A percentile compares a stretch with the other conserved stretches of the same genome.
These are phyloP conservation scores for Phocides pigmalion DNA, from an alignment of 1,140 invertebrate species.

Conservation along the genomic window DNA sequence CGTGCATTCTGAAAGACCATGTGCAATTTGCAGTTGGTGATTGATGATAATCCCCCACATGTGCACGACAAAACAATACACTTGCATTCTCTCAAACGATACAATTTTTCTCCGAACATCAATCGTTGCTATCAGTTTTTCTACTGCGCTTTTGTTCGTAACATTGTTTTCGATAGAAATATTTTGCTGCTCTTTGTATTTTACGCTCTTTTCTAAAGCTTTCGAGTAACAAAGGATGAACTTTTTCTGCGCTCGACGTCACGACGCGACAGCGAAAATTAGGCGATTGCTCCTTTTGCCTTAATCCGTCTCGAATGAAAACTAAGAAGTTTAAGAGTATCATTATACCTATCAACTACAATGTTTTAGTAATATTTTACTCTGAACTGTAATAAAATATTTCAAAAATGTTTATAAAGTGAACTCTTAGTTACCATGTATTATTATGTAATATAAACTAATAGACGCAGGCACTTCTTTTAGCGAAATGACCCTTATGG, in stretches of 20 bases:
- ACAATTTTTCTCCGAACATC: constrained; percentile 34
- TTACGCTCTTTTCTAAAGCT: constrained; percentile 18
- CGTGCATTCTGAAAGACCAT: constrained; percentile 70
- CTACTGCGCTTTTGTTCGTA: constrained; percentile 13
- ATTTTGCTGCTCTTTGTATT: constrained; percentile 17
- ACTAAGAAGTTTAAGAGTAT: neutral
- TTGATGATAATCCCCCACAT: constrained; percentile 73
- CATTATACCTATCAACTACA: neutral
- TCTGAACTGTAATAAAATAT: neutral
- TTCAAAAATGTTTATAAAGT: too few species aligned
- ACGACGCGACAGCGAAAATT: constrained; percentile 4
- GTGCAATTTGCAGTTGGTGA: constrained; percentile 72
- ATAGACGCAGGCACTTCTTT: too few species aligned
- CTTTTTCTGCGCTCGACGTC: constrained; percentile 19
- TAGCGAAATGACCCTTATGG: too few species aligned
- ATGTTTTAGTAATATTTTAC: neutral
- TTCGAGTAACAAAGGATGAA: constrained; percentile 20
- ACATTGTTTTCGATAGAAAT: constrained; percentile 20
- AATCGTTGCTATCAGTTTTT: constrained; percentile 37
- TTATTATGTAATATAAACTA: too few species aligned
- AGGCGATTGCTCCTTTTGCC: constrained; percentile 4
- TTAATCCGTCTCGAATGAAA: neutral
- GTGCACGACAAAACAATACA: constrained; percentile 62
- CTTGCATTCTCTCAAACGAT: constrained; percentile 41
- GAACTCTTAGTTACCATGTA: too few species aligned